Evolutionary conservation across 2,113 vertebrate genomes (phyloP).

Genomic region (Semicossyphus pulcher): DNA sequence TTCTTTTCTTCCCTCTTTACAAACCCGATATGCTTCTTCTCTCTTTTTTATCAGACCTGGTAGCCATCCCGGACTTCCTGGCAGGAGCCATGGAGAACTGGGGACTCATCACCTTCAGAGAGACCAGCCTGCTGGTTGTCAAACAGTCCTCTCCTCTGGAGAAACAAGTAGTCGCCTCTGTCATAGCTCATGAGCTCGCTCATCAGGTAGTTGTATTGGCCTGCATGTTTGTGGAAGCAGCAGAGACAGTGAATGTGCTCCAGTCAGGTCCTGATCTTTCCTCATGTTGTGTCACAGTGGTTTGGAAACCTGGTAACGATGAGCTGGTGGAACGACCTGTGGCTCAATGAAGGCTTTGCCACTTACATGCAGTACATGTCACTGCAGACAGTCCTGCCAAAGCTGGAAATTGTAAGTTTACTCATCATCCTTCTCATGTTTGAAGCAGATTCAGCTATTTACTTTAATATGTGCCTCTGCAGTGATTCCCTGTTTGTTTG

Average conservation of each 20-base stretch:
- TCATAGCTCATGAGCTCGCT: slow-evolving; percentile 94
- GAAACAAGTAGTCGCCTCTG: slow-evolving; percentile 89
- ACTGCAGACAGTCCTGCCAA: slow-evolving; percentile 83
- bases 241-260: not conserved
- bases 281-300: slow-evolving; percentile 84
- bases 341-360: slow-evolving; percentile 98
- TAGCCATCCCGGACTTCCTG: slow-evolving; percentile 94
- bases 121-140: slow-evolving; percentile 88
- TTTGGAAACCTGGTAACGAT: slow-evolving; percentile 98
- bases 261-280: not conserved
- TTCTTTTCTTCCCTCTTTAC: not conserved
- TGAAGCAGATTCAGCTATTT: not conserved
- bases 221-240: not conserved
- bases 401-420: slow-evolving; percentile 88
- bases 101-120: slow-evolving; percentile 94
- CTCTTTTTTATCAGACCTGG: slow-evolving; percentile 85
- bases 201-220: slow-evolving; percentile 89
- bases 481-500: slow-evolving; percentile 45
- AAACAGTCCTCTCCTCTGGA: slow-evolving; percentile 87
- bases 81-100: slow-evolving; percentile 98
- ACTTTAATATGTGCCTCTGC: not conserved
- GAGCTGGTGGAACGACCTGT: slow-evolving; percentile 97
- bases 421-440: too few relatives aligned
- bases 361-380: slow-evolving; percentile 95
- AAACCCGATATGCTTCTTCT: not conserved